Percentiles rank a stretch among this genome's conserved stretches.
phyloP scores from a whole-genome alignment of 2,797 vertebrate species.

The Myotis findleyi region DNA sequence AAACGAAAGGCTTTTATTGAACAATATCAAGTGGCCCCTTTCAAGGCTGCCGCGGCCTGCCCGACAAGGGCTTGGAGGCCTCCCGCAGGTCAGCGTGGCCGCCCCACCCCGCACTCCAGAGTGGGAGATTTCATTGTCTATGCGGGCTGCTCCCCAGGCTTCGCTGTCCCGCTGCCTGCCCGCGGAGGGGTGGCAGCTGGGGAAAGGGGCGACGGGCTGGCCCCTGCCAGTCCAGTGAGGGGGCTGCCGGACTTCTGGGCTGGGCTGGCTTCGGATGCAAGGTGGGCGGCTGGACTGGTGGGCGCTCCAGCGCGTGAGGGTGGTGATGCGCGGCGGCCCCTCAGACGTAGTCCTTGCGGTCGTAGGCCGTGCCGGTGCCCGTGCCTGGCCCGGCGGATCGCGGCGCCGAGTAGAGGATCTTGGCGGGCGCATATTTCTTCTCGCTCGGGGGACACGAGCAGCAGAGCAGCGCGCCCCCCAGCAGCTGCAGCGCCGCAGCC shows the following conservation, averaged over 20 bases:
- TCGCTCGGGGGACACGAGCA: slow-evolving; percentile 95
- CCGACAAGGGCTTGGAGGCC: not conserved
- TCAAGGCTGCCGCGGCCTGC: slow-evolving; percentile 12
- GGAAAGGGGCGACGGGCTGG: not conserved
- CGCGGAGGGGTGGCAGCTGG: not conserved
- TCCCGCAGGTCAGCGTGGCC: not conserved
- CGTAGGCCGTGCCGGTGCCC: slow-evolving; percentile 86
- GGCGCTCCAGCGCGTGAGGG: not conserved
- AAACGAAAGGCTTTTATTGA: slow-evolving; percentile 80
- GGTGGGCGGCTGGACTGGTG: not conserved
- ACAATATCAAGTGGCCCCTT: slow-evolving; percentile 68
- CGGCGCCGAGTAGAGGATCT: slow-evolving; percentile 92
- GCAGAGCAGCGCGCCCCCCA: slow-evolving; percentile 95
- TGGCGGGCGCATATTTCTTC: slow-evolving; percentile 90
- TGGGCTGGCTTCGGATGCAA: not conserved
- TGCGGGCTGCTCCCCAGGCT: not conserved
- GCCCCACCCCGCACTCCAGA: not conserved
- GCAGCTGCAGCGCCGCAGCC: slow-evolving; percentile 90
- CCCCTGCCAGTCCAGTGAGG: not conserved
- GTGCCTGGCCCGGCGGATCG: slow-evolving; percentile 85
- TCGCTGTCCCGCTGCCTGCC: not conserved
- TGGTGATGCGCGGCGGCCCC: not conserved
- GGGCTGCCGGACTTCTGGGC: not conserved
- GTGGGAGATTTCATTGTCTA: slow-evolving; percentile 25
- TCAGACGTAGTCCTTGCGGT: slow-evolving; percentile 96